Evolutionary conservation across 2,113 vertebrate genomes (phyloP).

Genomic region (Alligator mississippiensis): DNA sequence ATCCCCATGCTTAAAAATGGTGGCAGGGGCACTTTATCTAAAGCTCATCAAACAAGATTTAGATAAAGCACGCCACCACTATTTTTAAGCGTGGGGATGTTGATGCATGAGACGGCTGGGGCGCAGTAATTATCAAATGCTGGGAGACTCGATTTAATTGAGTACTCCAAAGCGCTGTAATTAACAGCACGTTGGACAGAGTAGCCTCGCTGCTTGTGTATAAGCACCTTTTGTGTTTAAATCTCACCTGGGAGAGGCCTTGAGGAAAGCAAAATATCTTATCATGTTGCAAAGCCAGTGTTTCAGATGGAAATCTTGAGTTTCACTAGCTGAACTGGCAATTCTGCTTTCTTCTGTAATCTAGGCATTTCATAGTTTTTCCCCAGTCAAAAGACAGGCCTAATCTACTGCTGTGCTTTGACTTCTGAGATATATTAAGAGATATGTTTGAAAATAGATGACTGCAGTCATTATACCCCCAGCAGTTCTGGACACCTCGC

Average conservation of each 20-base stretch:
- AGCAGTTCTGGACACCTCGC: conserved; percentile 10
- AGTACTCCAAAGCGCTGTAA: too few relatives aligned
- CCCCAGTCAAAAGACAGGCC: conserved; percentile 2
- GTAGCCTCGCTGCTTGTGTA: neutral
- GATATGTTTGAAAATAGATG: conserved; percentile 48
- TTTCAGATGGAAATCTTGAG: neutral
- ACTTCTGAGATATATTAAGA: neutral
- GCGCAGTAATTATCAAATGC: neutral
- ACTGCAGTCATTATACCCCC: conserved; percentile 5
- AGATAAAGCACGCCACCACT: too few relatives aligned
- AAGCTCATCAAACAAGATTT: too few relatives aligned
- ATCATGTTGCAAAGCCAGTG: neutral
- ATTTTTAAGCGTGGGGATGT: too few relatives aligned
- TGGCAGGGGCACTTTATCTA: too few relatives aligned
- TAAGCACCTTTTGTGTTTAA: neutral
- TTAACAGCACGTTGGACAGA: neutral
- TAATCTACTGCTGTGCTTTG: conserved; percentile 21
- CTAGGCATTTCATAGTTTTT: neutral
- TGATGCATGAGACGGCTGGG: neutral
- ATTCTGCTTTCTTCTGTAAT: neutral
- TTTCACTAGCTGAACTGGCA: neutral
- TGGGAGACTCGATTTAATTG: too few relatives aligned
- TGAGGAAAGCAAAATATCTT: neutral
- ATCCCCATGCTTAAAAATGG: too few relatives aligned
- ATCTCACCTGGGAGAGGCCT: neutral